Conservation (phyloP, 2,113 vertebrate species). For the Megaleporinus macrocephalus region DNA sequence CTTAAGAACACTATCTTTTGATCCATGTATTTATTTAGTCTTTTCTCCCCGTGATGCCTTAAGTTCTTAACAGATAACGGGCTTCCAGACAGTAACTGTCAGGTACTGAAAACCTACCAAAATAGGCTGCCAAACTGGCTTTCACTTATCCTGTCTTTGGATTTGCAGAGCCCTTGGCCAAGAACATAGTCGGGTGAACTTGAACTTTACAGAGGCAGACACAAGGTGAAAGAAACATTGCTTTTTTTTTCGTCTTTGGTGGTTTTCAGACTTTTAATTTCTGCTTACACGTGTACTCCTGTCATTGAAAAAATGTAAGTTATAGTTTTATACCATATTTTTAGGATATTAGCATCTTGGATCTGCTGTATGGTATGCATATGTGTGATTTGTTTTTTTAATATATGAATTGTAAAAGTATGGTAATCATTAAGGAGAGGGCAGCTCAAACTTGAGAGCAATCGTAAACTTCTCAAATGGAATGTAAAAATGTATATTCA, state of each 20-base stretch:
- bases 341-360: conserved; percentile 60
- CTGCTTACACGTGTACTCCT: conserved; percentile 44
- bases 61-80: conserved; percentile 71
- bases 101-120: conserved; percentile 74
- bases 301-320: conserved; percentile 51
- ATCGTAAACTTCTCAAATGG: conserved; percentile 62
- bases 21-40: conserved; percentile 82
- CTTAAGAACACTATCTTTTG: conserved; percentile 69
- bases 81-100: conserved; percentile 69
- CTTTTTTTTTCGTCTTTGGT: conserved; percentile 22
- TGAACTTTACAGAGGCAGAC: background rate
- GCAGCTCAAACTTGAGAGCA: conserved; percentile 72
- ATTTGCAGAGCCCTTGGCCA: conserved; percentile 29
- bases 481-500: conserved; percentile 70
- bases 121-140: conserved; percentile 81
- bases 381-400: conserved; percentile 58
- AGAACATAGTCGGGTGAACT: conserved; percentile 23
- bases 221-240: background rate
- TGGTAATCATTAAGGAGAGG: conserved; percentile 79
- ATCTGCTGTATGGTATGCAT: conserved; percentile 76
- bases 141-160: conserved; percentile 1
- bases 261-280: conserved; percentile 40
- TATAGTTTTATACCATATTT: conserved; percentile 66
- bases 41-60: conserved; percentile 72
- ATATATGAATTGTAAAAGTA: conserved; percentile 72